phyloP scores from a whole-genome alignment of 2,113 vertebrate genomes.

The Alosa alosa region DNA sequence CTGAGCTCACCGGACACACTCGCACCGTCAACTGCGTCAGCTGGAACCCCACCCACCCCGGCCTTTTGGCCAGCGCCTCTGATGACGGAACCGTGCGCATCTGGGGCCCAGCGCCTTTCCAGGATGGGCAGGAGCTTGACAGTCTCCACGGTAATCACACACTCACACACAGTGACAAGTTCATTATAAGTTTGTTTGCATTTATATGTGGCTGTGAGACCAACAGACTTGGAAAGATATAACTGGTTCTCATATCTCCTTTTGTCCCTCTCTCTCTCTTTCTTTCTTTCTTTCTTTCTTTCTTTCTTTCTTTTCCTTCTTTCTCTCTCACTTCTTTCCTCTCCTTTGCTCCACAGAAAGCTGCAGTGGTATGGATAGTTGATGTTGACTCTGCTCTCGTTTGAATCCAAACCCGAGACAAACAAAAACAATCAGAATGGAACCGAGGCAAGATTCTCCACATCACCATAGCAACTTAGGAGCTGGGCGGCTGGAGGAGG shows the following conservation, averaged over 20 bases:
- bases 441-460: conserved; percentile 45
- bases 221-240: background rate
- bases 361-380: conserved; percentile 99
- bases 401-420: conserved; percentile 77
- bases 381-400: conserved; percentile 80
- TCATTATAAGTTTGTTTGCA: background rate
- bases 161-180: no score
- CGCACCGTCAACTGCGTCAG: conserved; percentile 98
- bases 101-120: conserved; percentile 95
- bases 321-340: background rate
- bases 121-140: conserved; percentile 91
- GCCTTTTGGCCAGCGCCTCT: conserved; percentile 97
- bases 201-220: background rate
- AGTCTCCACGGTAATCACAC: conserved; percentile 72
- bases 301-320: background rate
- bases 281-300: background rate
- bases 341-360: conserved; percentile 77
- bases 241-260: background rate
- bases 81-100: conserved; percentile 97
- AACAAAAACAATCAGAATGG: conserved; percentile 51
- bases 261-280: background rate
- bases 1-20: conserved; percentile 96
- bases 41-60: conserved; percentile 96
- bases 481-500: background rate
- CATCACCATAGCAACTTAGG: conserved; percentile 17